Evolutionary conservation across 2,113 vertebrate species (phyloP), one percentile per base, ranked within the genome.

Genomic region (Hyperopisus bebe): DNA sequence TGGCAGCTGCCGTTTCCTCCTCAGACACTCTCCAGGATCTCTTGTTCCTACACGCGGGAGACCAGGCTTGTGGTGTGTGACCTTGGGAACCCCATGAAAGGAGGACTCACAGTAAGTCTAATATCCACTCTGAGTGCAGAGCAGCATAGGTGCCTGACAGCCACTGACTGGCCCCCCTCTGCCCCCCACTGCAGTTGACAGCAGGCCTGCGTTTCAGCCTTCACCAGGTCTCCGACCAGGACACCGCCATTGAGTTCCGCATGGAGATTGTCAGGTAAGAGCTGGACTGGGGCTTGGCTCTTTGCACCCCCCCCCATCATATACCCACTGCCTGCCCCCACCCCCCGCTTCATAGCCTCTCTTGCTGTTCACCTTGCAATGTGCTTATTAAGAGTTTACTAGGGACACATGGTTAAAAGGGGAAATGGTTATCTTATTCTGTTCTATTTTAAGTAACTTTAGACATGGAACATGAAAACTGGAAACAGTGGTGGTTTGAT

Each of bases 1-100:
- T 27, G 27, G 62, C 62, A 13, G 27, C 62, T 66, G n/a, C 62
- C 3, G 9, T n/a, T 47, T 58, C 7, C 90, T 0, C 88, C 91
- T 77, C 92, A 97, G 96, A 92, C 94, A 70, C 93, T 96, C 77
- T 93, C 96, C 55, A 96, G 96, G 88, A 92, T 97, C 46, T 97
- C 97, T 0, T 97, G 97, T 93, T 96, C 97, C 0, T 97, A 97
- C 92, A 97, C 96, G 92, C 96, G 93, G 39, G 96, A 97, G 91
- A 97, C 96, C 42, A 95, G 95, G 24, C 90, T 96, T 91, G 97
- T 97, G 0, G 96, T 97, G 5, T 97, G 97, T 94, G 97, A 97
- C 90, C 95, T 97, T 89, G 97, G 97, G 91, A 97, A 97, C 91
- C 97, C 97, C 15, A 97, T 97, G 97, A 97, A 97, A 90, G 96